Conservation (phyloP, 2,113 vertebrate species). For the Redunca redunca region DNA sequence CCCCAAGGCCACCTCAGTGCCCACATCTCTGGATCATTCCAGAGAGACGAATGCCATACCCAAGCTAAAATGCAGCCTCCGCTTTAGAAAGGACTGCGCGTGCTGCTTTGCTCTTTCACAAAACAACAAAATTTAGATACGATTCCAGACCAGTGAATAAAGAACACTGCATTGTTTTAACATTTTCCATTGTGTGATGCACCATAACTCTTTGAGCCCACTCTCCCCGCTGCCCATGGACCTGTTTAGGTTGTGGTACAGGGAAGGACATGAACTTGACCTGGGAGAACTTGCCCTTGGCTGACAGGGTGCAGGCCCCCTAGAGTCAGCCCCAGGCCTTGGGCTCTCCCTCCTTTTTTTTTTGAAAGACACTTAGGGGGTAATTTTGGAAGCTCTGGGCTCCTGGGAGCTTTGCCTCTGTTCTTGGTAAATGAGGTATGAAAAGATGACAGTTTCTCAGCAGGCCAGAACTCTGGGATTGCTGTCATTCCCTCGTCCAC, state of each 20-base stretch:
- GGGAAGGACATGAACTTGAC: neutral
- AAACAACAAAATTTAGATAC: neutral
- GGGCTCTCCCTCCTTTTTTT: neutral
- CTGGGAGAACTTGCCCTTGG: neutral
- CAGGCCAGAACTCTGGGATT: neutral
- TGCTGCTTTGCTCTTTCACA: neutral
- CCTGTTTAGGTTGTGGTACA: neutral
- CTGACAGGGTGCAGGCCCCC: neutral
- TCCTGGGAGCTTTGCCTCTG: conserved; percentile 11
- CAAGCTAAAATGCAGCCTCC: neutral
- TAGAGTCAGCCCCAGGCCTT: neutral
- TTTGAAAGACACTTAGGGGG: neutral
- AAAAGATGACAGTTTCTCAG: neutral
- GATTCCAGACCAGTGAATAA: neutral
- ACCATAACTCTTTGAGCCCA: neutral
- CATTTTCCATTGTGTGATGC: neutral
- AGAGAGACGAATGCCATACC: neutral
- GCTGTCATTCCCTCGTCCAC: neutral
- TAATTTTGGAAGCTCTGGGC: neutral
- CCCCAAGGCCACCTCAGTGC: neutral
- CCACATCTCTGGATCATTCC: neutral
- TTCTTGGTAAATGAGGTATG: conserved; percentile 4
- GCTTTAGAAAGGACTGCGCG: neutral
- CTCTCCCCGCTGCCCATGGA: fast-evolving
- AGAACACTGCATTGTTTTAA: neutral